Base-by-base conservation (phyloP, 1,140 invertebrate genomes). In the Bilobella aurantiaca region DNA sequence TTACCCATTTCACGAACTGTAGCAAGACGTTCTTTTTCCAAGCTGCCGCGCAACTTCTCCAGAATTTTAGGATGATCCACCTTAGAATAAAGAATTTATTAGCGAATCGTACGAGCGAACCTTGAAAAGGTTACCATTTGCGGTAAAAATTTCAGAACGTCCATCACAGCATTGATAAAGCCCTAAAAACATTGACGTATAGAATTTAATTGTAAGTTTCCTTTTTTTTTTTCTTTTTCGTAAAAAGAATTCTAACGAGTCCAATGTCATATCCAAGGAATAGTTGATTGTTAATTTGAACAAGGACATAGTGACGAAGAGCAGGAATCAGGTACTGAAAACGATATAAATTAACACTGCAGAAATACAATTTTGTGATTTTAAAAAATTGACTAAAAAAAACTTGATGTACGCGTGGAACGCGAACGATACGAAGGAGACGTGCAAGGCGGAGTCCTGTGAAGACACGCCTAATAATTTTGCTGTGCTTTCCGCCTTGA, bases 121-220 rank as follows among this genome's bases (percentile, higher is more conserved):
- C n/a, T n/a, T n/a, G n/a, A n/a, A n/a, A n/a, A n/a, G 77, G n/a
- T n/a, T n/a, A n/a, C n/a, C 64, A 84, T 75, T 64, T 82, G 81
- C 18, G 81, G 78, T 3, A 84, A 74, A 14, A 82, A 73, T 37
- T 77, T 79, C 16, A 78, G 75, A 0, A 82, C 81, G 70, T 83
- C 83, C 67, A 82, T 80, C 42, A 82, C 79, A 0, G 79, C 81
- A 1, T 78, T 78, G 18, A 82, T 81, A 64, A 80, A 83, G 18
- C 81, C 82, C 75, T 81, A 74, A 12, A 8, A 8, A n/a, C n/a
- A n/a, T n/a, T n/a, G n/a, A n/a, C n/a, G n/a, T n/a, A 42, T 12
- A n/a, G 8, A 42, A 42, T 42, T 42, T 12, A 42, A 42, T 12
- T 12, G 37, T 42, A 42, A n/a, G 8, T 42, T 42, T 42, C 8